Percentiles rank a stretch among this genome's conserved stretches.
These are phyloP conservation scores for Passer domesticus DNA, from an alignment of 2,113 vertebrate species.

Conservation along the genomic window DNA sequence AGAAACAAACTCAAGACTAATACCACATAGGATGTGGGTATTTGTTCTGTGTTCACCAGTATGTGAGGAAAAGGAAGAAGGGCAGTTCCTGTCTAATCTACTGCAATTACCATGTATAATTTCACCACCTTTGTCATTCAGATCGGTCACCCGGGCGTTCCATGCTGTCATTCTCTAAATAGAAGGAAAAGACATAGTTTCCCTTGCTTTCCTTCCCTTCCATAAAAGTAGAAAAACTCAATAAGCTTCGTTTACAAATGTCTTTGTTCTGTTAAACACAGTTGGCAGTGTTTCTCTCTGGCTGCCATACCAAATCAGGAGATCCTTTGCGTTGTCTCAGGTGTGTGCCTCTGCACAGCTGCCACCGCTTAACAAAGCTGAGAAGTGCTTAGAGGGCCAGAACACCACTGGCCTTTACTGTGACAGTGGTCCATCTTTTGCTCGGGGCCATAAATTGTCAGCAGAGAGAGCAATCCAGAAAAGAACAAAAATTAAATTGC, in stretches of 20 bases:
- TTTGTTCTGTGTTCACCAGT: not conserved
- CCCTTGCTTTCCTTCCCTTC: not conserved
- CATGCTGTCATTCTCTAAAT: not conserved
- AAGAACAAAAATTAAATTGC: conserved; percentile 12
- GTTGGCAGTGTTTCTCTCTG: not conserved
- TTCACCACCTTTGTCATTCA: not conserved
- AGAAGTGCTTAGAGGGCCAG: not conserved
- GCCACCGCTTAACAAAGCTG: not conserved
- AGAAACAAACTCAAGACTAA: not conserved
- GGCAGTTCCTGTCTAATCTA: not conserved
- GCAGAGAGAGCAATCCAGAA: not conserved
- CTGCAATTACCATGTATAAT: not conserved
- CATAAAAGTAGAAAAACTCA: not conserved
- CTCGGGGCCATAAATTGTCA: not conserved
- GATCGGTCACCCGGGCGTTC: accelerated
- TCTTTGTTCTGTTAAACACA: not conserved
- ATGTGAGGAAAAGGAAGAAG: not conserved
- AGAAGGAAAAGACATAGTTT: not conserved
- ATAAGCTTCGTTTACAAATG: not conserved
- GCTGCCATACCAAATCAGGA: not conserved
- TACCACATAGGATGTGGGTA: not conserved
- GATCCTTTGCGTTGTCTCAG: not conserved
- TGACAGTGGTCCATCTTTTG: not conserved
- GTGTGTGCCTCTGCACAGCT: not conserved
- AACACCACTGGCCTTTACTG: not conserved